Evolutionary conservation across 1,140 invertebrate species (phyloP).

Genomic region (Drosophila mauritiana): DNA sequence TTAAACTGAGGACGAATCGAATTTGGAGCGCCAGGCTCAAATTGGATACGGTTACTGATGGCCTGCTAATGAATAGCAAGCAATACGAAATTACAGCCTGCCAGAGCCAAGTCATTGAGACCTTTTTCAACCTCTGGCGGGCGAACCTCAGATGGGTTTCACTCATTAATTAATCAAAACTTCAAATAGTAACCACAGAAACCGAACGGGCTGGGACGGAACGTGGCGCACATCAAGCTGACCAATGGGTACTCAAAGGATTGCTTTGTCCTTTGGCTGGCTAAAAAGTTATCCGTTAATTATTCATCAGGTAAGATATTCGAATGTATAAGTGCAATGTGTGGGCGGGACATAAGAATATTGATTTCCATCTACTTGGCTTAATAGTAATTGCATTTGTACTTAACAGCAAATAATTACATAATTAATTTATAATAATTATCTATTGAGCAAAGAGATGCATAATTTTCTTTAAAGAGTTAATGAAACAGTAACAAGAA

Average conservation of each 20-base stretch:
- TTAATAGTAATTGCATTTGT: neutral
- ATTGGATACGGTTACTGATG: constrained; percentile 45
- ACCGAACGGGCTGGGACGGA: neutral
- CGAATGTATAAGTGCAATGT: neutral
- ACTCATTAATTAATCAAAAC: constrained; percentile 66
- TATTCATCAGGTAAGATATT: constrained; percentile 66
- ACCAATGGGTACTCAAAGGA: constrained; percentile 57
- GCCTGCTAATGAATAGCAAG: constrained; percentile 52
- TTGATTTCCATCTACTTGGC: neutral
- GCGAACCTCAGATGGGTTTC: constrained; percentile 24
- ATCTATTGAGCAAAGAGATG: too few relatives aligned
- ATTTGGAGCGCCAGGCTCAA: constrained; percentile 22
- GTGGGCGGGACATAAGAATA: neutral
- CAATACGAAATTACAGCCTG: constrained; percentile 5
- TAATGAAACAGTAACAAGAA: neutral
- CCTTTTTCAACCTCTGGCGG: constrained; percentile 22
- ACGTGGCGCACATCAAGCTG: constrained; percentile 57
- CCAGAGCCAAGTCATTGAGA: constrained; percentile 11
- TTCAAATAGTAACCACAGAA: constrained; percentile 56
- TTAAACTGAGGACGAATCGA: constrained; percentile 51
- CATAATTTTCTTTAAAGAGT: too few relatives aligned
- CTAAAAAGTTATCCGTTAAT: constrained; percentile 69
- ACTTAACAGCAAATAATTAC: neutral
- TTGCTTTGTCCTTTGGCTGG: constrained; percentile 16
- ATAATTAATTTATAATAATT: neutral